These are phyloP conservation scores for Accipiter virgatus DNA, from an alignment of 2,113 vertebrate genomes.

Conservation along the genomic window DNA sequence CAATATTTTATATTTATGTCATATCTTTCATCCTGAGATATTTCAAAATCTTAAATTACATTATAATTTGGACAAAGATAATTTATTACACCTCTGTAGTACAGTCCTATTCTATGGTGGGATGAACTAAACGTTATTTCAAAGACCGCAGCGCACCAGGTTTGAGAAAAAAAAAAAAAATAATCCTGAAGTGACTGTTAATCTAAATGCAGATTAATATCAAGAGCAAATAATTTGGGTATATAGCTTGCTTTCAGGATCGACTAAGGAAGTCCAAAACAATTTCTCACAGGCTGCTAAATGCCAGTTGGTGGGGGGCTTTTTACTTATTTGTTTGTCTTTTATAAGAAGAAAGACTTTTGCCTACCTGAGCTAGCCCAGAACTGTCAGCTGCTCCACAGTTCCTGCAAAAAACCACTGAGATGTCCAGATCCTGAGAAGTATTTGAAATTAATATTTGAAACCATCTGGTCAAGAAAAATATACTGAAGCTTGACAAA, in stretches of 20 bases:
- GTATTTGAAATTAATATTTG: slow-evolving; percentile 29
- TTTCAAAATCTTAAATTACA: not conserved
- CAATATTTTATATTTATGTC: not conserved
- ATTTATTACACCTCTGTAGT: not conserved
- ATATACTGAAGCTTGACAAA: not conserved
- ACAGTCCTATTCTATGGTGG: not conserved
- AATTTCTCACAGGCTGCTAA: slow-evolving; percentile 20
- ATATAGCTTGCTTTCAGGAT: not conserved
- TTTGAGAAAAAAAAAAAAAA: not conserved
- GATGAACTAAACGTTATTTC: not conserved
- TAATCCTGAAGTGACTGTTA: not conserved
- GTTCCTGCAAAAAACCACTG: not conserved
- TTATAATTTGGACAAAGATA: not conserved
- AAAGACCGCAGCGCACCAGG: not conserved
- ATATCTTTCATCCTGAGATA: not conserved
- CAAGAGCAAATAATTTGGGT: not conserved
- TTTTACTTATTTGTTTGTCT: not conserved
- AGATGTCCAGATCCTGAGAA: not conserved
- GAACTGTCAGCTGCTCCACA: slow-evolving; percentile 20
- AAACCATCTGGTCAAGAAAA: slow-evolving; percentile 54
- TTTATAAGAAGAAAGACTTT: not conserved
- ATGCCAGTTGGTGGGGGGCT: not conserved
- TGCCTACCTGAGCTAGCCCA: not conserved
- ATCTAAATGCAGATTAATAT: not conserved
- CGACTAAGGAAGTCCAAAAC: not conserved